Conservation (phyloP, 2,888 invertebrate species). For the Brachyptera risi region DNA sequence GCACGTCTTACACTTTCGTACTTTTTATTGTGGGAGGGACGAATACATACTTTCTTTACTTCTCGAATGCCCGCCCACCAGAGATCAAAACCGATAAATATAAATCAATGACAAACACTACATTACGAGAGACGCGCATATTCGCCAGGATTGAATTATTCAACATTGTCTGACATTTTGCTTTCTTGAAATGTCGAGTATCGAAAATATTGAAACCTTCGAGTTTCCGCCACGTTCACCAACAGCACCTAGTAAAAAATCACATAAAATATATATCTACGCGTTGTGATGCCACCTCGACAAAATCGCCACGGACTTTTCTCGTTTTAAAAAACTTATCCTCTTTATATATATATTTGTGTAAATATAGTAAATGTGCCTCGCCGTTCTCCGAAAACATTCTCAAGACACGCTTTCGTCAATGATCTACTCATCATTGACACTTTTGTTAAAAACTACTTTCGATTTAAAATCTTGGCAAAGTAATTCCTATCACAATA, state of each 20-base stretch:
- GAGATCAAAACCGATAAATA: slow-evolving; percentile 27
- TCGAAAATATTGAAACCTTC: slow-evolving; percentile 1
- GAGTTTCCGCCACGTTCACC: slow-evolving; percentile 3
- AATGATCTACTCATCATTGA: slow-evolving; percentile 6
- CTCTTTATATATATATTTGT: slow-evolving; percentile 6
- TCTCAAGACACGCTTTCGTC: slow-evolving; percentile 7
- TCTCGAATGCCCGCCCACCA: too few relatives aligned
- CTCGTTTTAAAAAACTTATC: slow-evolving; percentile 13
- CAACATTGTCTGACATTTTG: background rate
- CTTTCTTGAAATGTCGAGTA: background rate
- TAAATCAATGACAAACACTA: slow-evolving; percentile 10
- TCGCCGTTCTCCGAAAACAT: slow-evolving; percentile 5
- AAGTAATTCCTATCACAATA: slow-evolving; percentile 30
- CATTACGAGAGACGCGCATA: background rate
- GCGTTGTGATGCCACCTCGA: background rate
- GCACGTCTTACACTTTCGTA: too few relatives aligned
- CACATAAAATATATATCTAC: slow-evolving; percentile 33
- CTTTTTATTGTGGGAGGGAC: too few relatives aligned
- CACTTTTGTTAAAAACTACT: slow-evolving; percentile 5
- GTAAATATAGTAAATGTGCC: slow-evolving; percentile 9
- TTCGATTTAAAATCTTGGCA: slow-evolving; percentile 30
- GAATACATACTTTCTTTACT: too few relatives aligned
- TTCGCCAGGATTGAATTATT: slow-evolving; percentile 14
- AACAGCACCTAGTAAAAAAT: slow-evolving; percentile 33
- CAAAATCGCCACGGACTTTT: background rate